Base-by-base conservation (phyloP, 1,140 invertebrate genomes). In the Drosophila aff. region DNA sequence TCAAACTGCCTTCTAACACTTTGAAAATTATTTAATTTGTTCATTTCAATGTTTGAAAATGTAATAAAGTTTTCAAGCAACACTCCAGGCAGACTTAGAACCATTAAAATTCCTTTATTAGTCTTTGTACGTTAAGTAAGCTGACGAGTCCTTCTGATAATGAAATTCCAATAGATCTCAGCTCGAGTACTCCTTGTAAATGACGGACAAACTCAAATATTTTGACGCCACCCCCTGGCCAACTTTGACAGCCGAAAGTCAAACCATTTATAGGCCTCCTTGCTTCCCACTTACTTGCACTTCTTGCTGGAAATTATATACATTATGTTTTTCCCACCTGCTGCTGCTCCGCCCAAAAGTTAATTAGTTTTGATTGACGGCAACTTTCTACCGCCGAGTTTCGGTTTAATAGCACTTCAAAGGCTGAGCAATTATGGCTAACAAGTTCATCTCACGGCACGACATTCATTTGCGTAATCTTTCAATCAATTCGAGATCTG, bases 381-480 rank as follows among this genome's bases (percentile, higher is more conserved):
- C 44, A 36, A 53, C 61, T 76, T 76, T 76, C 53, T 55, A 71
- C 47, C 43, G 10, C 31, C 49, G 31, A 65, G 50, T 64, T 44
- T 31, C 6, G 23, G 10, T 76, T 58, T 78, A 58, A 47, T 58
- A 41, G 10, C 44, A 46, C 53, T 78, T 63, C 50, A 71, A 46
- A 63, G 26, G 18, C 53, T 55, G 38, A 44, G 16, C 43, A 79
- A 79, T 79, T 79, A 79, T 28, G 23, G 16, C 55, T 61, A 76
- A 76, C 73, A 64, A 78, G 76, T 64, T 77, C 49, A 53, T 71
- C 59, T 50, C 60, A 67, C 59, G 46, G n/a, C 63, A 38, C 72
- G 82, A 67, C 80, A 76, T 73, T 82, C 61, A 86, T 87, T 87
- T 76, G 76, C 60, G 75, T 79, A 85, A 87, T 87, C 71, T 79